phyloP scores from a whole-genome alignment of 2,888 invertebrate genomes.

The Eubasilissa splendida region DNA sequence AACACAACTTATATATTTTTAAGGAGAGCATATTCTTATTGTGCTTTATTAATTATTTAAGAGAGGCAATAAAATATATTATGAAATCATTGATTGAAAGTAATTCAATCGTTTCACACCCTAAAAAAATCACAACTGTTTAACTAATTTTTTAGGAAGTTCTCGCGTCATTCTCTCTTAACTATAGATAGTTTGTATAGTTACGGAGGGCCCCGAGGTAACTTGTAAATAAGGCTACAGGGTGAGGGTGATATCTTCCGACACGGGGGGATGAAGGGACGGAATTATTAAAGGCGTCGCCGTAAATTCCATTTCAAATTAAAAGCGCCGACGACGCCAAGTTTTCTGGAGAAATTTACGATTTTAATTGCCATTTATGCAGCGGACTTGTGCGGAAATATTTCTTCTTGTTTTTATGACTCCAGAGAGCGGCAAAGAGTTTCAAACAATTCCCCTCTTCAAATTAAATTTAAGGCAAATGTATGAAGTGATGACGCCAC shows the following conservation, averaged over 20 bases:
- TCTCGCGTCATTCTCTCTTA: neutral
- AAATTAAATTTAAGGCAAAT: neutral
- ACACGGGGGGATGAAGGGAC: slow-evolving; percentile 11
- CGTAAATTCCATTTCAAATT: slow-evolving; percentile 49
- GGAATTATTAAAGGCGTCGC: slow-evolving; percentile 39
- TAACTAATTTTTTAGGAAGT: neutral
- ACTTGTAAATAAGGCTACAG: slow-evolving; percentile 17
- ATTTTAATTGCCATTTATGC: slow-evolving; percentile 46
- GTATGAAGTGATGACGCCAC: neutral
- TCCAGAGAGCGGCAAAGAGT: neutral
- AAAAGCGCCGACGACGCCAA: slow-evolving; percentile 45
- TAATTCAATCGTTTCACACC: no score
- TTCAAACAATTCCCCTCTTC: slow-evolving; percentile 13
- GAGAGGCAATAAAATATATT: no score
- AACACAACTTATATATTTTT: no score
- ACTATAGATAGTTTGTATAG: neutral
- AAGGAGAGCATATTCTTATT: no score
- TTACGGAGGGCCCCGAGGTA: neutral
- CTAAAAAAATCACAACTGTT: no score
- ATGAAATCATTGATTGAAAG: no score
- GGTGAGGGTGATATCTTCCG: slow-evolving; percentile 20
- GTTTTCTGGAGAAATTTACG: slow-evolving; percentile 46
- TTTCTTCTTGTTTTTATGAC: slow-evolving; percentile 43
- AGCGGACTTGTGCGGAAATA: slow-evolving; percentile 38
- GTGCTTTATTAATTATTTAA: no score